Percentiles rank a stretch among this genome's conserved stretches.
Conservation (phyloP, 2,113 vertebrate genomes). For the Nesoenas mayeri region DNA sequence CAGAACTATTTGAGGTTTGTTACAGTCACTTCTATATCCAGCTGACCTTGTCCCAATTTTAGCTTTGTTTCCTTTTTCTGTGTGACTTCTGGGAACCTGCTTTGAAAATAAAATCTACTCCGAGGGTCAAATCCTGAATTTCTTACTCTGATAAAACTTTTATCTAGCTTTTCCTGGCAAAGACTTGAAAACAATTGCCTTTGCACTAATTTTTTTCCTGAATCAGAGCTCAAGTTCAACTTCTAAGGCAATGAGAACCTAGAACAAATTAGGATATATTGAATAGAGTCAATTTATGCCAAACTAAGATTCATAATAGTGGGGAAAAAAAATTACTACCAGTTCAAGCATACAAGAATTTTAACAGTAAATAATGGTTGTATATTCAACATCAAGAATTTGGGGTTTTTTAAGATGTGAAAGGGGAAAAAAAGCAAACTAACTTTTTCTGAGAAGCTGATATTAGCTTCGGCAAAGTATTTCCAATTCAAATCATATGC, state of each 20-base stretch:
- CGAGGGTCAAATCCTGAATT: slow-evolving; percentile 24
- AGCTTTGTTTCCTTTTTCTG: slow-evolving; percentile 60
- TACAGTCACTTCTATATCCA: slow-evolving; percentile 46
- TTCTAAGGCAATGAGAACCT: not conserved
- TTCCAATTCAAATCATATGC: not conserved
- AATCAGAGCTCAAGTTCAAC: not conserved
- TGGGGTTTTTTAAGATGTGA: not conserved
- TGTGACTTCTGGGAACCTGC: slow-evolving; percentile 35
- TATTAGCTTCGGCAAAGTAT: not conserved
- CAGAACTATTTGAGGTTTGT: slow-evolving; percentile 49
- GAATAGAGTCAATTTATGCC: not conserved
- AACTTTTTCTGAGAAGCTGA: not conserved
- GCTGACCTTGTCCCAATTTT: slow-evolving; percentile 64
- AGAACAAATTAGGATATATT: not conserved
- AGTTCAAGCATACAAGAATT: not conserved
- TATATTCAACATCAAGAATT: not conserved
- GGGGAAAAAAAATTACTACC: not conserved
- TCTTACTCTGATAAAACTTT: not conserved
- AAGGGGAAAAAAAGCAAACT: not conserved
- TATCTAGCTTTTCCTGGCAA: not conserved
- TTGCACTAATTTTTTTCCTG: not conserved
- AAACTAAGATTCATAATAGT: not conserved
- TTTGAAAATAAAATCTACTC: slow-evolving; percentile 40
- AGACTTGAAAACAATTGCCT: not conserved
- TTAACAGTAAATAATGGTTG: not conserved